Percentiles rank a stretch among this genome's conserved stretches.
Conservation (phyloP, 2,888 invertebrate species). For the Melipona bicolor region DNA sequence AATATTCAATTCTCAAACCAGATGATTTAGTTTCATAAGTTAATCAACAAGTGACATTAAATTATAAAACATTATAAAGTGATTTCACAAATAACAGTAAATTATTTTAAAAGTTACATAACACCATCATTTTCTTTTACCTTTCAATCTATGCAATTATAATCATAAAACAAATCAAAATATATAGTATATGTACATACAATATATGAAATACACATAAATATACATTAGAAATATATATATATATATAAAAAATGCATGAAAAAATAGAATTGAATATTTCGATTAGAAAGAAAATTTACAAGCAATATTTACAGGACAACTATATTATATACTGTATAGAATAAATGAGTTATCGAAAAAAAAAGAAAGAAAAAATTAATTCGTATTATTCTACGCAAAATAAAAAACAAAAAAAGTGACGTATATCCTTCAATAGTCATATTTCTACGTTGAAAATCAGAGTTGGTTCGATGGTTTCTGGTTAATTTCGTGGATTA, state of each 20-base stretch:
- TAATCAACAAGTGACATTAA: neutral
- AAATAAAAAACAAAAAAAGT: neutral
- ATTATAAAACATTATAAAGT: neutral
- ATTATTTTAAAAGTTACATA: neutral
- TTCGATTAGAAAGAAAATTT: neutral
- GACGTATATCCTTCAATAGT: neutral
- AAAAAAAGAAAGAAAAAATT: neutral
- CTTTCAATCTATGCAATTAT: neutral
- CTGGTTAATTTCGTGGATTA: neutral
- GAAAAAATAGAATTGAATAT: neutral
- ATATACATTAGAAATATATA: too few species aligned
- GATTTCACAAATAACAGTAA: neutral
- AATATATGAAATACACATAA: too few species aligned
- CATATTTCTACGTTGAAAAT: neutral
- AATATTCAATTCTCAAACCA: neutral
- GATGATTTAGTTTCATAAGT: neutral
- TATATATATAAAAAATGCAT: neutral
- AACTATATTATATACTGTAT: neutral
- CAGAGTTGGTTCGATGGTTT: neutral
- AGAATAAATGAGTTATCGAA: neutral
- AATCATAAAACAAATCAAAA: neutral
- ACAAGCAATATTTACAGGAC: too few species aligned
- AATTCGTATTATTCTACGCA: neutral
- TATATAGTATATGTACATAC: too few species aligned
- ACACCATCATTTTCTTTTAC: neutral